Percentiles rank a stretch among this genome's conserved stretches.
Conservation (phyloP, 2,888 invertebrate genomes). For the Busseola fusca region DNA sequence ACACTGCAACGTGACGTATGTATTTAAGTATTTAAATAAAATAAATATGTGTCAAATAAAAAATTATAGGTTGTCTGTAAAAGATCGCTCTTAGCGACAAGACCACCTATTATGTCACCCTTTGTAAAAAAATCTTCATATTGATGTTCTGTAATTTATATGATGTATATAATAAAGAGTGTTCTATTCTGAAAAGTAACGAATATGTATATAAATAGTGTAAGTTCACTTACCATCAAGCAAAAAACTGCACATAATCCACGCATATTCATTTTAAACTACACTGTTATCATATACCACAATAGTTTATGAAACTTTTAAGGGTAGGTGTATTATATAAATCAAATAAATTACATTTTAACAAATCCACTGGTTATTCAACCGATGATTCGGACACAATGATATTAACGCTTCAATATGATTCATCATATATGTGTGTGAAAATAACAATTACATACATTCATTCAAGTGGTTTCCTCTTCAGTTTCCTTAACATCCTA, state of each 20-base stretch:
- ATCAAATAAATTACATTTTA: constrained; percentile 5
- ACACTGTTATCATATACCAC: background rate
- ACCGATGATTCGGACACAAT: constrained; percentile 22
- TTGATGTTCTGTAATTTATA: too few relatives aligned
- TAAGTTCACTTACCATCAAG: constrained; percentile 27
- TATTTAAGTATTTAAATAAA: too few relatives aligned
- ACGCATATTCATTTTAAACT: constrained; percentile 17
- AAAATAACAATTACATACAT: background rate
- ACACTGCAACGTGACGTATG: too few relatives aligned
- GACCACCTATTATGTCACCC: too few relatives aligned
- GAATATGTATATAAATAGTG: too few relatives aligned
- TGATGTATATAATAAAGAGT: too few relatives aligned
- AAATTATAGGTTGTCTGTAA: too few relatives aligned
- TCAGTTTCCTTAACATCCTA: constrained; percentile 15
- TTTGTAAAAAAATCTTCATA: too few relatives aligned
- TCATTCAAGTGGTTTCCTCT: constrained; percentile 15
- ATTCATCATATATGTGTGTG: background rate
- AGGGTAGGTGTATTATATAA: background rate
- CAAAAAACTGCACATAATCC: constrained; percentile 21
- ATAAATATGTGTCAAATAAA: too few relatives aligned
- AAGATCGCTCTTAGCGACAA: too few relatives aligned
- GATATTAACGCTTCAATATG: background rate
- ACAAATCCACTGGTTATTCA: constrained; percentile 2
- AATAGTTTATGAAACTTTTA: background rate
- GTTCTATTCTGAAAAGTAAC: too few relatives aligned